Evolutionary conservation across 2,113 vertebrate species (phyloP).

Genomic region (Pituophis catenifer): DNA sequence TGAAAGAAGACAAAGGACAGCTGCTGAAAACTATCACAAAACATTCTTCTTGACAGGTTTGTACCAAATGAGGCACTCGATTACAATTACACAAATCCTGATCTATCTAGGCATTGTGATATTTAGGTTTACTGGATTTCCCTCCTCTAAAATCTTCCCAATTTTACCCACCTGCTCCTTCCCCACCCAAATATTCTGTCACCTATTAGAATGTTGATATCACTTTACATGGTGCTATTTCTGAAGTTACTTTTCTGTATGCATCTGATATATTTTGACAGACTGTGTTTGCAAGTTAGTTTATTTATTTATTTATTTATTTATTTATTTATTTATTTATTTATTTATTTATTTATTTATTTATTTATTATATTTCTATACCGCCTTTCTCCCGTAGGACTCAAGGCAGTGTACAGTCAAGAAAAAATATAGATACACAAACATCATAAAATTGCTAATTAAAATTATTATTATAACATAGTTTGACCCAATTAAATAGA

Average conservation of each 20-base stretch:
- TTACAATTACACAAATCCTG: no score
- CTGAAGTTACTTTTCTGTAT: not conserved
- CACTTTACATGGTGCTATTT: not conserved
- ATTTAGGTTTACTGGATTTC: not conserved
- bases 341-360: no score
- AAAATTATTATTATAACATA: no score
- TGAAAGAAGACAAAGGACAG: not conserved
- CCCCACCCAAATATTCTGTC: not conserved
- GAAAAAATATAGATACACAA: no score
- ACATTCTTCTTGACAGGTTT: not conserved
- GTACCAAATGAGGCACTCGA: not conserved
- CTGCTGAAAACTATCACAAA: not conserved
- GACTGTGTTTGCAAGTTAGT: constrained; percentile 1
- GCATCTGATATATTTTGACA: not conserved
- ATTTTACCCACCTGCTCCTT: not conserved
- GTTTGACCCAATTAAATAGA: no score
- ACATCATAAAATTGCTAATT: no score
- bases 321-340: no score
- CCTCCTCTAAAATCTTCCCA: not conserved
- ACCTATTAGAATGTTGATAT: not conserved
- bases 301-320: no score
- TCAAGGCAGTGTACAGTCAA: no score
- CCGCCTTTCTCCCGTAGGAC: no score
- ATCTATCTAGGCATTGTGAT: not conserved
- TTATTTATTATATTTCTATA: no score